Conservation (phyloP, 2,888 invertebrate species). For the Galerucella calmariensis region DNA sequence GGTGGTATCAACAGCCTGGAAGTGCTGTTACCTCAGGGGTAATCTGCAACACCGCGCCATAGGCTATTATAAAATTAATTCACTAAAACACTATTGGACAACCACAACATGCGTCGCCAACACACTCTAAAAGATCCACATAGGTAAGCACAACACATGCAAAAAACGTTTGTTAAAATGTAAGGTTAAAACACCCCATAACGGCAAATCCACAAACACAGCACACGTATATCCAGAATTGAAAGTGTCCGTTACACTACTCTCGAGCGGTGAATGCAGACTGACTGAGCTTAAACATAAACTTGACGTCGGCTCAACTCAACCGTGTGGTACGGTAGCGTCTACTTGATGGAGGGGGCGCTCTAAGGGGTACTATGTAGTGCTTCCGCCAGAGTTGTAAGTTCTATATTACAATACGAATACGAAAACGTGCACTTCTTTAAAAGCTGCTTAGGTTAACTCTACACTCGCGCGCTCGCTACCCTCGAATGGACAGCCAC, state of each 20-base stretch:
- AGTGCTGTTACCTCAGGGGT: constrained; percentile 64
- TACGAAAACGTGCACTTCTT: constrained; percentile 42
- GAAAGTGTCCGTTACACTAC: constrained; percentile 44
- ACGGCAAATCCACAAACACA: constrained; percentile 51
- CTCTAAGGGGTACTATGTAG: constrained; percentile 61
- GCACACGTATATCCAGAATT: constrained; percentile 51
- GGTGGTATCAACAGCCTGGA: constrained; percentile 60
- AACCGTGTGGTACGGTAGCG: constrained; percentile 62
- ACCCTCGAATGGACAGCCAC: constrained; percentile 62
- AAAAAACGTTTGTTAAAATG: constrained; percentile 45
- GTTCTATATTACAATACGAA: constrained; percentile 43
- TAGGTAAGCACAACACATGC: constrained; percentile 55
- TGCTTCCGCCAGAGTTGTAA: constrained; percentile 57
- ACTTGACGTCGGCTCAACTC: constrained; percentile 51
- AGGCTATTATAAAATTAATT: constrained; percentile 56
- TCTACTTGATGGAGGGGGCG: constrained; percentile 58
- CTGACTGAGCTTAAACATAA: constrained; percentile 57
- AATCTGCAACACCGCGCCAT: constrained; percentile 65
- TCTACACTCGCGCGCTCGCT: constrained; percentile 56
- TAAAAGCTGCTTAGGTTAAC: constrained; percentile 40
- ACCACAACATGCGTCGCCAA: constrained; percentile 49
- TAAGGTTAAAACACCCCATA: constrained; percentile 55
- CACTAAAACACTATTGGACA: constrained; percentile 45
- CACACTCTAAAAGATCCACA: constrained; percentile 49
- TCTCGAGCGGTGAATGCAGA: constrained; percentile 56